These are phyloP conservation scores for Epiblema foenella DNA, from an alignment of 2,888 invertebrate genomes.

Conservation along the genomic window DNA sequence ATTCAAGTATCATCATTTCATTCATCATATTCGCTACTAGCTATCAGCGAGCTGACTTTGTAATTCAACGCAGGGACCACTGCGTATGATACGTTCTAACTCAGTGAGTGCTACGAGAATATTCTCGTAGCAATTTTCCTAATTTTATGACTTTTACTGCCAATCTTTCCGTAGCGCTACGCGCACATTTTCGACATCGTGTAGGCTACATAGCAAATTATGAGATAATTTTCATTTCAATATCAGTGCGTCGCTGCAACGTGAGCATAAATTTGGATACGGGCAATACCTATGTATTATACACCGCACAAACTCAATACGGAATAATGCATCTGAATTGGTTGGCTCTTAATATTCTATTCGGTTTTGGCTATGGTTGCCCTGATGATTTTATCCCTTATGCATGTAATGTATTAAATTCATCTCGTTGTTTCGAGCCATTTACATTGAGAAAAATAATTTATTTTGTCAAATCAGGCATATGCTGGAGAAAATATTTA, in stretches of 20 bases:
- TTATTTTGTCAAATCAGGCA: background rate
- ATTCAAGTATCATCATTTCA: too few species aligned
- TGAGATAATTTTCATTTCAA: background rate
- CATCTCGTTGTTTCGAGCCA: too few species aligned
- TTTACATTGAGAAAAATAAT: too few species aligned
- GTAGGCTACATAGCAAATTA: background rate
- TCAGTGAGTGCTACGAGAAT: conserved; percentile 10
- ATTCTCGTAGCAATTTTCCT: background rate
- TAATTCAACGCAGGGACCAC: background rate
- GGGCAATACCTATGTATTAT: too few species aligned
- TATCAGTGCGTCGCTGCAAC: background rate
- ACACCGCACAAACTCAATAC: too few species aligned
- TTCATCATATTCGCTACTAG: too few species aligned
- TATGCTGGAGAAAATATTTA: background rate
- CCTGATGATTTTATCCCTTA: too few species aligned
- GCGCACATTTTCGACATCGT: background rate
- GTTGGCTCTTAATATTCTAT: too few species aligned
- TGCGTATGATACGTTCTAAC: background rate
- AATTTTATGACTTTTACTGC: background rate
- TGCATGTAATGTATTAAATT: too few species aligned
- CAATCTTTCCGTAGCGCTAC: background rate
- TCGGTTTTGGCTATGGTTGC: too few species aligned
- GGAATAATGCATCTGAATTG: too few species aligned
- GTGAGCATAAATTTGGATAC: too few species aligned
- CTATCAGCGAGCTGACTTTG: background rate